Evolutionary conservation across 2,888 invertebrate species (phyloP).

Genomic region (Clistopyga incitator): DNA sequence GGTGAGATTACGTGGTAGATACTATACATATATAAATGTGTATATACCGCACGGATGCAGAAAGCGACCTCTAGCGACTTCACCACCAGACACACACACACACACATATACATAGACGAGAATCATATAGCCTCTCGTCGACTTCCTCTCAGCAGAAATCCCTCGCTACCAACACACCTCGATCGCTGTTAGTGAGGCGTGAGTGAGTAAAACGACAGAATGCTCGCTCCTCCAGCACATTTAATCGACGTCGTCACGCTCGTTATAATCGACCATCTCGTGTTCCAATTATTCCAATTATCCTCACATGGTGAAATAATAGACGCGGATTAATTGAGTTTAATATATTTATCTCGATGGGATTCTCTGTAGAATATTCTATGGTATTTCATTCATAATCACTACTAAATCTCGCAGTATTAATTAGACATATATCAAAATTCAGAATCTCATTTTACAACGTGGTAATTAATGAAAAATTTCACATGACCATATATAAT

Average conservation of each 20-base stretch:
- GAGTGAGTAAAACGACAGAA: constrained; percentile 56
- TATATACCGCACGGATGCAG: constrained; percentile 15
- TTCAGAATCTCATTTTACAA: too few species aligned
- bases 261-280: constrained; percentile 61
- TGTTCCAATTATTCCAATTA: constrained; percentile 65
- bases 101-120: not conserved
- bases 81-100: constrained; percentile 11
- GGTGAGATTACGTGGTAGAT: constrained; percentile 64
- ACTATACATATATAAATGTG: constrained; percentile 21
- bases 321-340: constrained; percentile 47
- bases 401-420: too few species aligned
- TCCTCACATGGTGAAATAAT: constrained; percentile 38
- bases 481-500: too few species aligned
- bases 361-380: not conserved
- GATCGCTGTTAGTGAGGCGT: constrained; percentile 60
- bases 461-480: too few species aligned
- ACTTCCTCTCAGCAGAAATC: constrained; percentile 45
- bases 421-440: too few species aligned
- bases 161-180: constrained; percentile 47
- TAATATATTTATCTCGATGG: constrained; percentile 19
- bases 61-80: constrained; percentile 42
- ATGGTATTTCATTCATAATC: not conserved
- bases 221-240: constrained; percentile 46
- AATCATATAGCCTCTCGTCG: constrained; percentile 17
- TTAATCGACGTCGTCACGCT: constrained; percentile 55